Evolutionary conservation across 2,797 vertebrate genomes (phyloP), one percentile per base, ranked within the genome.

Genomic region (Argentina silus): DNA sequence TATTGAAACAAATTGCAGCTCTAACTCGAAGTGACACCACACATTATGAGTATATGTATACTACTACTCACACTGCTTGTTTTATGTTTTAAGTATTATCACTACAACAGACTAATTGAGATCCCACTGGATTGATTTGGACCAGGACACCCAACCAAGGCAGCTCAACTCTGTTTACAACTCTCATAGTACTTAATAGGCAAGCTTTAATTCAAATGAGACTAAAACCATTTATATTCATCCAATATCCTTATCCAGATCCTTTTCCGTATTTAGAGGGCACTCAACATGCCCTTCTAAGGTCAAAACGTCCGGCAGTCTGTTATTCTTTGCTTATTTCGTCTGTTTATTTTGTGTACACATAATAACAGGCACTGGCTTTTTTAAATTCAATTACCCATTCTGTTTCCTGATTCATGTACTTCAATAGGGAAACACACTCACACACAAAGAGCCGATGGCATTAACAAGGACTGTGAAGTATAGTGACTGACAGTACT

Each of bases 111-210:
- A 82, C 82, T 76, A 51, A 59, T 69, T 79, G 19, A 66, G 67
- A 84, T 70, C 79, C 71, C 76, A 9, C 6, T 17, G 76, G 63
- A 73, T 59, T 44, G 57, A 80, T 62, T 71, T 3, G 7, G 53
- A 56, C 66, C 23, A 7, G 15, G 17, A 15, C 63, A 73, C 77
- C 81, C 82, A 53, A 76, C 69, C 55, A 6, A 8, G 78, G 70
- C 70, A 76, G 72, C 84, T 88, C 84, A 81, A 85, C 86, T 77
- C 72, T 63, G 78, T 77, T 78, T 71, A 79, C 62, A 43, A 72
- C 44, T n/a, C n/a, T n/a, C n/a, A n/a, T n/a, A n/a, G n/a, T n/a
- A n/a, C 55, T 75, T 86, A 83, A 85, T 88, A 55, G 81, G 69
- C 77, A 42, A 76, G 67, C 42, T 69, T 75, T 75, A 86, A 66